phyloP scores from a whole-genome alignment of 2,888 invertebrate species.

The Torymus aiolomorphi region DNA sequence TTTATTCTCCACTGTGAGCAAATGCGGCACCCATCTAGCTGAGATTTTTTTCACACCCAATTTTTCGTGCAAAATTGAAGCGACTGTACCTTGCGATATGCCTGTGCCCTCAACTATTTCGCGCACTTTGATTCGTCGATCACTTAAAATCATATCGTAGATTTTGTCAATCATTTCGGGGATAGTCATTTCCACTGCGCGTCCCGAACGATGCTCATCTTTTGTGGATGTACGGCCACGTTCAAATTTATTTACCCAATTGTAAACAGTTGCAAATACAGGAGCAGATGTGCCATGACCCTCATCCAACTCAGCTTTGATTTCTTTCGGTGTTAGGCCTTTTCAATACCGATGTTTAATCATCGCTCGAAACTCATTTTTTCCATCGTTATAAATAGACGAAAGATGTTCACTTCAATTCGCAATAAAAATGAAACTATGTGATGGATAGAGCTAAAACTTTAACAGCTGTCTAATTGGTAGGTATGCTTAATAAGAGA shows the following conservation, averaged over 20 bases:
- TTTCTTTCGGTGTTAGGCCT: background rate
- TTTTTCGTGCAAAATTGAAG: background rate
- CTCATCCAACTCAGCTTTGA: slow-evolving; percentile 2
- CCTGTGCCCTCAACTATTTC: background rate
- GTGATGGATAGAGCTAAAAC: no score
- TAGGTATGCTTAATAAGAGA: no score
- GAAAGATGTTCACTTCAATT: no score
- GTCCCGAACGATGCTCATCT: background rate
- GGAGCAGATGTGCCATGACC: background rate
- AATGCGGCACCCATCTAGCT: background rate
- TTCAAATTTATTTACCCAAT: background rate
- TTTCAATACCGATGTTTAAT: no score
- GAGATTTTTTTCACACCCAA: background rate
- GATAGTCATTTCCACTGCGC: no score
- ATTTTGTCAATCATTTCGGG: no score
- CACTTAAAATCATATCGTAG: background rate
- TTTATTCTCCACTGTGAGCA: no score
- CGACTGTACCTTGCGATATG: background rate
- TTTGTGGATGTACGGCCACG: background rate
- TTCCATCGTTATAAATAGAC: no score
- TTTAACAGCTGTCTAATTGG: no score
- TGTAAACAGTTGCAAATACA: background rate
- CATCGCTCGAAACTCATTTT: no score
- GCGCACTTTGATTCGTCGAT: background rate
- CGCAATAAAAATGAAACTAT: no score